A percentile compares a stretch with the other conserved stretches of the same genome.
These are phyloP conservation scores for Polylopha cassiicola DNA, from an alignment of 2,888 invertebrate species.

Conservation along the genomic window DNA sequence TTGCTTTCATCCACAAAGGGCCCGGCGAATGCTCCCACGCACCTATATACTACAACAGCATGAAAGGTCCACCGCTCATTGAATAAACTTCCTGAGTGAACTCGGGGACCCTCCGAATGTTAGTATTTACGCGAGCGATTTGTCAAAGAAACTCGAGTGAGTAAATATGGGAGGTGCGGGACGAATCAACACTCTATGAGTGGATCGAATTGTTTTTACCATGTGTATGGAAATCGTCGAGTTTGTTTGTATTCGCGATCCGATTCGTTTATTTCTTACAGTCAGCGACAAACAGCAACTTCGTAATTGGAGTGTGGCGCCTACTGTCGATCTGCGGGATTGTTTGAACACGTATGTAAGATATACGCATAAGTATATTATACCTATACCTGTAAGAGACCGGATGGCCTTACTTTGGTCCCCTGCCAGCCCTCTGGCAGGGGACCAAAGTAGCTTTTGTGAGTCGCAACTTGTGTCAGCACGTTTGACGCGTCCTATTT, in stretches of 20 bases:
- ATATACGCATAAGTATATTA: no score
- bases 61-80: slow-evolving; percentile 32
- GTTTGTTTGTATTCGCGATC: slow-evolving; percentile 22
- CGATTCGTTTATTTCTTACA: slow-evolving; percentile 21
- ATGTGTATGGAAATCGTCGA: slow-evolving; percentile 27
- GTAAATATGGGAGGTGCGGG: slow-evolving; percentile 40
- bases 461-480: no score
- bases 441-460: no score
- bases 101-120: slow-evolving; percentile 20
- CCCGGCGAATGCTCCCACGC: slow-evolving; percentile 20
- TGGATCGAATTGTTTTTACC: slow-evolving; percentile 33
- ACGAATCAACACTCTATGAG: slow-evolving; percentile 32
- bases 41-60: slow-evolving; percentile 25
- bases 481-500: no score
- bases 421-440: no score
- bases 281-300: slow-evolving; percentile 20
- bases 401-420: no score
- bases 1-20: slow-evolving; percentile 34
- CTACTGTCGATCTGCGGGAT: no score
- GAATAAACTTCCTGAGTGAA: slow-evolving; percentile 35
- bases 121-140: slow-evolving; percentile 49
- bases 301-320: slow-evolving; percentile 15
- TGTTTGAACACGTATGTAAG: no score
- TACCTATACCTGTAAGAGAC: no score
- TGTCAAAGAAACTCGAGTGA: slow-evolving; percentile 51